Percentiles rank a stretch among this genome's conserved stretches.
These are phyloP conservation scores for Myotis lucifugus DNA, from an alignment of 2,113 vertebrate species.

Conservation along the genomic window DNA sequence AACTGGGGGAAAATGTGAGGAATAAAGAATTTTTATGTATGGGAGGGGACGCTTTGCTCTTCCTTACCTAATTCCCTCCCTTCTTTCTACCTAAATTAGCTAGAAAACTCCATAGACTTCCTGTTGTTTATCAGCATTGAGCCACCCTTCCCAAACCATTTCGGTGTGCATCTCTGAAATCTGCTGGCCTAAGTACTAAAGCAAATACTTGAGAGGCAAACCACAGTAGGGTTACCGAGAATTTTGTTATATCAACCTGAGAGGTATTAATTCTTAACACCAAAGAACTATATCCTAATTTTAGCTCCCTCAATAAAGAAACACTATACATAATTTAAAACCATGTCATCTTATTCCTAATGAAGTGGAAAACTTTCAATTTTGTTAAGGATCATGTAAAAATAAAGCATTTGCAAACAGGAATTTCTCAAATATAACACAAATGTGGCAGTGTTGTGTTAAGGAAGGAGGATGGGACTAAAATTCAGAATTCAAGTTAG, in stretches of 20 bases:
- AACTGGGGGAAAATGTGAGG: neutral
- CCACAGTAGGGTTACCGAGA: neutral
- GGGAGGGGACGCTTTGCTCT: neutral
- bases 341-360: neutral
- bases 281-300: too few species aligned
- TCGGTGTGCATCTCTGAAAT: neutral
- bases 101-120: neutral
- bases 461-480: neutral
- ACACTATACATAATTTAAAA: conserved; percentile 2
- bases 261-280: neutral
- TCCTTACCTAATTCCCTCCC: neutral
- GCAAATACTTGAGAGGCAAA: neutral
- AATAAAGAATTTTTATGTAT: neutral
- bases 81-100: neutral
- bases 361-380: neutral
- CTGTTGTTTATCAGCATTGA: neutral
- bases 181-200: neutral
- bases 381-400: conserved; percentile 19
- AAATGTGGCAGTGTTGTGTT: neutral
- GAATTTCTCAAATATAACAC: neutral
- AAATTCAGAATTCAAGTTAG: neutral
- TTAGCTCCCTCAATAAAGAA: neutral
- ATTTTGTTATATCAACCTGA: neutral
- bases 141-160: neutral
- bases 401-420: conserved; percentile 27